phyloP scores from a whole-genome alignment of 2,888 invertebrate species.

The Agrochola litura region DNA sequence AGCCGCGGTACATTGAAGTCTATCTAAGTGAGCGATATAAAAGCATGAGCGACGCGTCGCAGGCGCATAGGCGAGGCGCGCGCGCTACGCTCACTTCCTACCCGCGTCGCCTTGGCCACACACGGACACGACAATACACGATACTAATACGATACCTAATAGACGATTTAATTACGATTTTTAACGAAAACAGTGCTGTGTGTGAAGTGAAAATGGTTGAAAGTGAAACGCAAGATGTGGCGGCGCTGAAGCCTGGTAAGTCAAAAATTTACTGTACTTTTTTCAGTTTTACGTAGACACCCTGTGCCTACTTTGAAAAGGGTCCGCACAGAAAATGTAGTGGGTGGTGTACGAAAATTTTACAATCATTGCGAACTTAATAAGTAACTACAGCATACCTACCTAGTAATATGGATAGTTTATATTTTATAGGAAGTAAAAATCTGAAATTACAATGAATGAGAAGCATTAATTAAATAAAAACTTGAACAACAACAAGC shows the following conservation, averaged over 20 bases:
- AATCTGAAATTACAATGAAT: too few species aligned
- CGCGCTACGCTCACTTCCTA: constrained; percentile 67
- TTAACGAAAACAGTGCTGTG: constrained; percentile 51
- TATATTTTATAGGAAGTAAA: too few species aligned
- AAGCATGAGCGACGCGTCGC: constrained; percentile 38
- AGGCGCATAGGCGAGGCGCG: constrained; percentile 61
- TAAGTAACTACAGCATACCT: too few species aligned
- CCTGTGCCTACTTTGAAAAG: neutral
- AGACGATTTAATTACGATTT: constrained; percentile 35
- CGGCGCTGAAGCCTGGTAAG: constrained; percentile 72
- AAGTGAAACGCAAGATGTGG: constrained; percentile 63
- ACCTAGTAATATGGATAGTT: too few species aligned
- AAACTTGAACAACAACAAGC: neutral
- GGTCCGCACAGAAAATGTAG: too few species aligned
- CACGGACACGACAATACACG: constrained; percentile 16
- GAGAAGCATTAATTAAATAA: neutral
- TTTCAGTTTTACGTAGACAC: neutral
- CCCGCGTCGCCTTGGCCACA: constrained; percentile 61
- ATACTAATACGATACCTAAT: constrained; percentile 21
- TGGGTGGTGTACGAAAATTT: too few species aligned
- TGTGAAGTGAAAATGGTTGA: constrained; percentile 72
- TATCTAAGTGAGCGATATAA: constrained; percentile 58
- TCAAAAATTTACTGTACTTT: neutral
- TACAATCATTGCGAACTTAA: too few species aligned
- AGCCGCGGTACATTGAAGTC: constrained; percentile 22